These are phyloP conservation scores for Maylandia zebra DNA, from an alignment of 2,113 vertebrate genomes.

Conservation along the genomic window DNA sequence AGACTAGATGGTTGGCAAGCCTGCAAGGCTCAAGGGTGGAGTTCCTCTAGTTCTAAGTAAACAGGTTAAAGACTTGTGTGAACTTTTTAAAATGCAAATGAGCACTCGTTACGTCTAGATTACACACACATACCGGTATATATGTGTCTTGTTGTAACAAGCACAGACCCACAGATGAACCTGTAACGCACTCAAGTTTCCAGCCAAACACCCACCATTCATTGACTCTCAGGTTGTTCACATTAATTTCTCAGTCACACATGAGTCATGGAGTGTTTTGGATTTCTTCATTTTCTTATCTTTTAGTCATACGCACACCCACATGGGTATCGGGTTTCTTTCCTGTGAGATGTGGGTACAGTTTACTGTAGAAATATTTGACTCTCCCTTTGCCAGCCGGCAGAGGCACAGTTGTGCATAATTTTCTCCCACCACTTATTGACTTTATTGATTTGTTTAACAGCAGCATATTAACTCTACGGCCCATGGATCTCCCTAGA, in stretches of 20 bases:
- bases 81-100: neutral
- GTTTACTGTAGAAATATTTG: neutral
- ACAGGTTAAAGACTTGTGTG: neutral
- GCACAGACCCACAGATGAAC: neutral
- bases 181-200: slow-evolving; percentile 45
- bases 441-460: slow-evolving; percentile 1
- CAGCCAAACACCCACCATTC: slow-evolving; percentile 5
- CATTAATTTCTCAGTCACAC: slow-evolving; percentile 3
- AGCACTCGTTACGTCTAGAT: neutral
- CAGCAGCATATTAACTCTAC: neutral
- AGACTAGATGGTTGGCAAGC: neutral
- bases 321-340: neutral
- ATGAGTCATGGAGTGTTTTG: slow-evolving; percentile 47
- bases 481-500: neutral
- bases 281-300: neutral
- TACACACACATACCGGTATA: neutral
- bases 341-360: neutral
- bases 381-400: neutral
- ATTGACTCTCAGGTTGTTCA: neutral
- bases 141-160: neutral
- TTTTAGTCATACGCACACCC: neutral
- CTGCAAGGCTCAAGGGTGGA: neutral
- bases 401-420: neutral
- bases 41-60: neutral
- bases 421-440: neutral